Evolutionary conservation across 2,113 vertebrate genomes (phyloP).

Genomic region (Barnardius zonarius): DNA sequence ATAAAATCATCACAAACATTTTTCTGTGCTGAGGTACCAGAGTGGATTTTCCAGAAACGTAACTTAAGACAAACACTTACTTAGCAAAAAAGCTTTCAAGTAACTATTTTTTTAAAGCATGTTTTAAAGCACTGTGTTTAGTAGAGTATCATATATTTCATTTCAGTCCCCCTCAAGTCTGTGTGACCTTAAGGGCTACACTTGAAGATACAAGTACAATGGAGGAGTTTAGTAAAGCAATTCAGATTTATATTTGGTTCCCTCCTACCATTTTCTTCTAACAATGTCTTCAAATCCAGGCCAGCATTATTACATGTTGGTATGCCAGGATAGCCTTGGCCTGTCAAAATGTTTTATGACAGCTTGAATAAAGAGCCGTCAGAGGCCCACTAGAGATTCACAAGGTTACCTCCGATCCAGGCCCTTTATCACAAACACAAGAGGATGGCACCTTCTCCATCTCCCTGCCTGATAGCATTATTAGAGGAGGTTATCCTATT

Average conservation of each 20-base stretch:
- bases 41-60: slow-evolving; percentile 30
- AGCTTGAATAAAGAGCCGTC: slow-evolving; percentile 77
- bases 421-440: slow-evolving; percentile 61
- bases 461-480: slow-evolving; percentile 58
- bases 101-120: slow-evolving; percentile 35
- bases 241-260: slow-evolving; percentile 77
- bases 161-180: slow-evolving; percentile 43
- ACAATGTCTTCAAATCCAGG: slow-evolving; percentile 67
- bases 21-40: neutral
- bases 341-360: slow-evolving; percentile 82
- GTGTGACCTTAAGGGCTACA: slow-evolving; percentile 45
- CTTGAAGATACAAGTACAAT: slow-evolving; percentile 64
- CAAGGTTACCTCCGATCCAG: slow-evolving; percentile 72
- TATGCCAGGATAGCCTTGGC: slow-evolving; percentile 73
- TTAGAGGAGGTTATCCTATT: slow-evolving; percentile 65
- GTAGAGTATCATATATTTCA: slow-evolving; percentile 49
- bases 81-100: slow-evolving; percentile 29
- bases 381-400: slow-evolving; percentile 71
- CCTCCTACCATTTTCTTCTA: slow-evolving; percentile 70
- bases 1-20: neutral
- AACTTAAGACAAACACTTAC: neutral
- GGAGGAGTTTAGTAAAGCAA: slow-evolving; percentile 66
- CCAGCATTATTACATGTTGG: slow-evolving; percentile 70
- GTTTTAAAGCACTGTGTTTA: slow-evolving; percentile 49
- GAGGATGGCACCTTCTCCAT: slow-evolving; percentile 67